Percentiles rank a stretch among this genome's conserved stretches.
phyloP scores from a whole-genome alignment of 2,888 invertebrate genomes.

The Stenotaenia linearis region DNA sequence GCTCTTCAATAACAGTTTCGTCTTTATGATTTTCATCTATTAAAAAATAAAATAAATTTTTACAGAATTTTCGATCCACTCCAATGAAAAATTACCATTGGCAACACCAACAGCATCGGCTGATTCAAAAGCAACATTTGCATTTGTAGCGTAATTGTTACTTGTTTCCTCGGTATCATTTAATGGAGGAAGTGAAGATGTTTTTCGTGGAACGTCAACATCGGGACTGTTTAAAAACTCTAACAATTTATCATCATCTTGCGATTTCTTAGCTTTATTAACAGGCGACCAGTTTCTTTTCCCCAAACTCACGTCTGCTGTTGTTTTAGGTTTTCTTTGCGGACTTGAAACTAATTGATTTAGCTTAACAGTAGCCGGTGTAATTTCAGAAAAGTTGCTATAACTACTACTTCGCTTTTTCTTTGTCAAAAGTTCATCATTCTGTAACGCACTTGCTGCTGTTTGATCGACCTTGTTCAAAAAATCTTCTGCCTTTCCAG shows the following conservation, averaged over 20 bases:
- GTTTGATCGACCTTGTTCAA: constrained; percentile 68
- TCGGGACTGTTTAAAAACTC: constrained; percentile 48
- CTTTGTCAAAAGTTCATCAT: constrained; percentile 38
- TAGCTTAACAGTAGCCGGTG: constrained; percentile 19
- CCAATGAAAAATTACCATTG: too few relatives aligned
- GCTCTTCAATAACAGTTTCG: not conserved
- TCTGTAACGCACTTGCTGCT: constrained; percentile 59
- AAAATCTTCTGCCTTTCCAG: constrained; percentile 67
- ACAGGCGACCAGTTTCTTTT: not conserved
- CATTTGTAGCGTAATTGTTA: too few relatives aligned
- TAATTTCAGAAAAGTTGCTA: not conserved
- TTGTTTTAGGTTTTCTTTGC: not conserved
- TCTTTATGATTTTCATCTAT: too few relatives aligned
- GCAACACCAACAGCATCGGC: too few relatives aligned
- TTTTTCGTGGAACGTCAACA: not conserved
- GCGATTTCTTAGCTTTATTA: constrained; percentile 38
- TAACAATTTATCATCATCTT: constrained; percentile 48
- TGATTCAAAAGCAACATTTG: too few relatives aligned
- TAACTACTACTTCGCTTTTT: not conserved
- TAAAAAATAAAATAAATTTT: too few relatives aligned
- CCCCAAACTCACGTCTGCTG: not conserved
- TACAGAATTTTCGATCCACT: too few relatives aligned
- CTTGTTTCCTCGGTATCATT: too few relatives aligned
- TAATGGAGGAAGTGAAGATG: not conserved
- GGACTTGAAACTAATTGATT: not conserved